Percentiles rank a stretch among this genome's conserved stretches.
Conservation (phyloP, 2,797 vertebrate genomes). For the Neomorphus geoffroyi region DNA sequence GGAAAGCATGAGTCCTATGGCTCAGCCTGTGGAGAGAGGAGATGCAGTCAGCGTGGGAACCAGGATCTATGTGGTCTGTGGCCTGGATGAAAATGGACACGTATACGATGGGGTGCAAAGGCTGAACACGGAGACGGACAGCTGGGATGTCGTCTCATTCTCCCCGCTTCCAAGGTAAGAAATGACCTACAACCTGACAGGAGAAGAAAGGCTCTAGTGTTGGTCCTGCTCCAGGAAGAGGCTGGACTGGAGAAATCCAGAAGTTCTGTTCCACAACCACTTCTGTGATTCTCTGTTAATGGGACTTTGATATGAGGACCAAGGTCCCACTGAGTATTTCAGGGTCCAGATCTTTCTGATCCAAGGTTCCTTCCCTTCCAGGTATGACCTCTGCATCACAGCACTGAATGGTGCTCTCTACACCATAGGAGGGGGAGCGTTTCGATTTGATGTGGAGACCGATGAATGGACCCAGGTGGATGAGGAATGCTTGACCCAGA, state of each 20-base stretch:
- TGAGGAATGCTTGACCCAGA: slow-evolving; percentile 80
- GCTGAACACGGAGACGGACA: slow-evolving; percentile 76
- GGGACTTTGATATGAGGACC: neutral
- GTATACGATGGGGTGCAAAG: slow-evolving; percentile 87
- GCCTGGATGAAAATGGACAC: slow-evolving; percentile 89
- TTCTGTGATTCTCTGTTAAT: neutral
- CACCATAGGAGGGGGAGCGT: slow-evolving; percentile 84
- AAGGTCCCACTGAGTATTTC: neutral
- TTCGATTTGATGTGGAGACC: slow-evolving; percentile 85
- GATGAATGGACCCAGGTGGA: slow-evolving; percentile 86
- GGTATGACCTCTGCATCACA: slow-evolving; percentile 89
- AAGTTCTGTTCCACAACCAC: neutral
- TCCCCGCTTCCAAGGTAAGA: slow-evolving; percentile 86
- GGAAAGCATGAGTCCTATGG: slow-evolving; percentile 82
- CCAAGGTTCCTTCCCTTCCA: slow-evolving; percentile 50
- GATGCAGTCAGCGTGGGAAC: slow-evolving; percentile 72
- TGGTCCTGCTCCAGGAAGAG: neutral
- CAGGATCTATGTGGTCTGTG: slow-evolving; percentile 86
- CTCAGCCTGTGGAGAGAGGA: slow-evolving; percentile 85
- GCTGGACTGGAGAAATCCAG: neutral
- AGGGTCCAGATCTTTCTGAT: neutral
- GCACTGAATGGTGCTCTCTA: slow-evolving; percentile 87
- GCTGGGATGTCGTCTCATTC: slow-evolving; percentile 87
- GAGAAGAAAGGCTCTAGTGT: neutral
- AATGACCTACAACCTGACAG: neutral